Percentiles rank a stretch among this genome's conserved stretches.
phyloP scores from a whole-genome alignment of 2,888 invertebrate genomes.

The Serripes groenlandicus region DNA sequence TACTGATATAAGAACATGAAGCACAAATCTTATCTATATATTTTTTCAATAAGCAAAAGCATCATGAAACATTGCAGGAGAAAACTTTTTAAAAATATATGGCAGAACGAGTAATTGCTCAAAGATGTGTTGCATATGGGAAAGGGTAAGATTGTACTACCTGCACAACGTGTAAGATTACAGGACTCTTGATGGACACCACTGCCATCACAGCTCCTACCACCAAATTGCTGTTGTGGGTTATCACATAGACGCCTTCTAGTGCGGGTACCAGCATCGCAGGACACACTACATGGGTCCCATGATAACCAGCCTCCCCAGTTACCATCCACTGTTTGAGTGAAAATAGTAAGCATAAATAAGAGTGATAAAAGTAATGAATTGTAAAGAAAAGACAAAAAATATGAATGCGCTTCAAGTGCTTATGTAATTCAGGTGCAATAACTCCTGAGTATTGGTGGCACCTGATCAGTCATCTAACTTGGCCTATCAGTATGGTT shows the following conservation, averaged over 20 bases:
- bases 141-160: slow-evolving; percentile 59
- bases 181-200: slow-evolving; percentile 77
- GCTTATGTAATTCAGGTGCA: too few relatives aligned
- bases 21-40: too few relatives aligned
- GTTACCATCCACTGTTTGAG: slow-evolving; percentile 81
- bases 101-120: background rate
- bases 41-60: too few relatives aligned
- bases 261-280: slow-evolving; percentile 81
- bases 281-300: slow-evolving; percentile 83
- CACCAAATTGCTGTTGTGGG: slow-evolving; percentile 83
- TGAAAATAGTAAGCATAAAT: background rate
- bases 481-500: too few relatives aligned
- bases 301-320: slow-evolving; percentile 85
- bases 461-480: too few relatives aligned
- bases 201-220: slow-evolving; percentile 80
- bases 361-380: background rate
- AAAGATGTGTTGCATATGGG: background rate
- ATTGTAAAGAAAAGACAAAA: too few relatives aligned
- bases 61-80: background rate
- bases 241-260: slow-evolving; percentile 83
- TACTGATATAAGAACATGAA: too few relatives aligned
- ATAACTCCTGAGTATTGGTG: too few relatives aligned
- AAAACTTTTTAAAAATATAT: background rate
- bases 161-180: slow-evolving; percentile 80
- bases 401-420: too few relatives aligned